These are phyloP conservation scores for Incurvaria masculella DNA, from an alignment of 2,888 invertebrate species.

Conservation along the genomic window DNA sequence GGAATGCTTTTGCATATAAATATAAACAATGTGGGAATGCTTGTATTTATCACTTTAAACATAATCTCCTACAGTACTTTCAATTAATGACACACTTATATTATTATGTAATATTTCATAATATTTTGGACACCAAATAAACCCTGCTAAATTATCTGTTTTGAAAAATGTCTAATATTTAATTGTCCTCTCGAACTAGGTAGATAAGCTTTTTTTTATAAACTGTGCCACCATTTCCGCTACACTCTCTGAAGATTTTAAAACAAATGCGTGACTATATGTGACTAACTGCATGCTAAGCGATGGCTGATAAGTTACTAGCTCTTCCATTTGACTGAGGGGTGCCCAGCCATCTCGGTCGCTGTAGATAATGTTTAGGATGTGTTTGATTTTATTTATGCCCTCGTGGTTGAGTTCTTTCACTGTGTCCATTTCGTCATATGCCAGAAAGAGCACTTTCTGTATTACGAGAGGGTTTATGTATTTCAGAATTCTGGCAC, in stretches of 20 bases:
- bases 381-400: conserved; percentile 60
- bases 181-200: too few species aligned
- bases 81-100: too few species aligned
- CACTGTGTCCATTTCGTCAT: conserved; percentile 78
- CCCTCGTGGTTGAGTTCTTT: conserved; percentile 61
- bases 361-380: conserved; percentile 69
- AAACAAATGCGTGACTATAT: conserved; percentile 75
- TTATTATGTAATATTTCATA: too few species aligned
- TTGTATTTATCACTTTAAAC: too few species aligned
- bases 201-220: too few species aligned
- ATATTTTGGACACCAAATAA: too few species aligned
- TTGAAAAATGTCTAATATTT: too few species aligned
- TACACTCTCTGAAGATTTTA: conserved; percentile 59
- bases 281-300: conserved; percentile 30
- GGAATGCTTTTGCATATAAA: too few species aligned
- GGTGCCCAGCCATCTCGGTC: conserved; percentile 83
- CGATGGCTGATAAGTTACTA: conserved; percentile 39
- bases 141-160: too few species aligned
- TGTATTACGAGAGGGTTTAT: conserved; percentile 57
- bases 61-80: too few species aligned
- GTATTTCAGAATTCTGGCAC: conserved; percentile 52
- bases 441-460: conserved; percentile 67
- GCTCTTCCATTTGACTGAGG: conserved; percentile 61
- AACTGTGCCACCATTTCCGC: conserved; percentile 39
- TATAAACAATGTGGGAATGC: too few species aligned